phyloP scores from a whole-genome alignment of 2,797 vertebrate species.

The Okamejei kenojei region DNA sequence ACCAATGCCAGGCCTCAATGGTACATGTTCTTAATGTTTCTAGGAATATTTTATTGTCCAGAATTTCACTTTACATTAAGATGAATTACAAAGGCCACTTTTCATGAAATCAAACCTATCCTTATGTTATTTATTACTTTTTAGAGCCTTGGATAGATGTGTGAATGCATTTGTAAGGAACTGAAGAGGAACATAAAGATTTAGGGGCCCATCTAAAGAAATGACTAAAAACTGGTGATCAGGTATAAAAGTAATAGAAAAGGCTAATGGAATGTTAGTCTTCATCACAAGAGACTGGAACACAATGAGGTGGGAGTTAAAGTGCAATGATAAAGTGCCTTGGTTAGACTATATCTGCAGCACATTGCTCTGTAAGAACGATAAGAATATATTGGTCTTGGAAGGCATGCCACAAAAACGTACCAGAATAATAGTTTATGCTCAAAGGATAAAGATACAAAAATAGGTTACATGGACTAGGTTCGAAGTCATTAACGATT shows the following conservation, averaged over 20 bases:
- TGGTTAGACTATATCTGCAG: not conserved
- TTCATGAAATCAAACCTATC: not conserved
- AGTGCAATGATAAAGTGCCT: not conserved
- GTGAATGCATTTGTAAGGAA: not conserved
- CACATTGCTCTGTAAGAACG: too few relatives aligned
- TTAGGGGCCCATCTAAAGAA: not conserved
- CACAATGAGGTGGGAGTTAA: not conserved
- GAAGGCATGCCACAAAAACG: not conserved
- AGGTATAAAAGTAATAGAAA: not conserved
- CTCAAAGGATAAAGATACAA: not conserved
- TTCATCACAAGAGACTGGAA: not conserved
- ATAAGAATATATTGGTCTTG: not conserved
- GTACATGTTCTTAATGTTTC: not conserved
- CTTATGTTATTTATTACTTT: not conserved
- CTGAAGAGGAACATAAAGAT: not conserved
- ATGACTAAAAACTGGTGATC: not conserved
- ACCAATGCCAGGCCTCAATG: not conserved
- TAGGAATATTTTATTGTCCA: not conserved
- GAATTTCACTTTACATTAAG: constrained; percentile 12
- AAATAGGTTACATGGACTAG: not conserved
- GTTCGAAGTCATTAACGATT: not conserved
- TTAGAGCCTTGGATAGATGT: not conserved
- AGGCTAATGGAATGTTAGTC: not conserved
- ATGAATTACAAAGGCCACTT: not conserved
- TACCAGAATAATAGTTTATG: not conserved